A percentile compares a stretch with the other conserved stretches of the same genome.
Conservation (phyloP, 1,140 invertebrate genomes). For the Magallana angulata region DNA sequence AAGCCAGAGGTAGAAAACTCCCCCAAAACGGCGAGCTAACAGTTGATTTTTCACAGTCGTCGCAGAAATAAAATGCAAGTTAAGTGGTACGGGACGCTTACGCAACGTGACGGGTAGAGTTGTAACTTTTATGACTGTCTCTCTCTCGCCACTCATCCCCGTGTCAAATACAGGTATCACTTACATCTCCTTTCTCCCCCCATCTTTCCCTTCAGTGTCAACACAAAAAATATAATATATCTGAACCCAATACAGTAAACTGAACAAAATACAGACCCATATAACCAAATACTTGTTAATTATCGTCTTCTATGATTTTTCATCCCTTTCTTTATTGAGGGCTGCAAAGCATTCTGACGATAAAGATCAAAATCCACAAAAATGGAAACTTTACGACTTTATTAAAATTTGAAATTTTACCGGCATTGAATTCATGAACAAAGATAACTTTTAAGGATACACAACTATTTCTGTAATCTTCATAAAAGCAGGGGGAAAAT, state of each 20-base stretch:
- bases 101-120: slow-evolving; percentile 25
- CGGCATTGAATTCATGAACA: slow-evolving; percentile 30
- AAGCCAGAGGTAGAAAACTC: slow-evolving; percentile 1
- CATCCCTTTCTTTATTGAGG: not conserved
- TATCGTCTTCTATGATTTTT: slow-evolving; percentile 3
- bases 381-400: slow-evolving; percentile 29
- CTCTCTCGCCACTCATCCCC: slow-evolving; percentile 21
- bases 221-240: not conserved
- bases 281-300: slow-evolving; percentile 1
- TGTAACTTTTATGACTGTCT: slow-evolving; percentile 34
- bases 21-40: slow-evolving; percentile 3
- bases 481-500: not conserved
- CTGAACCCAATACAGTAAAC: not conserved
- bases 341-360: not conserved
- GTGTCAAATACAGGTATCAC: slow-evolving; percentile 24
- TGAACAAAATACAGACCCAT: not conserved
- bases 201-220: not conserved
- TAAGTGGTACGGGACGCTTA: slow-evolving; percentile 23
- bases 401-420: slow-evolving; percentile 28
- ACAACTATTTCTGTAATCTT: slow-evolving; percentile 31
- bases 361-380: slow-evolving; percentile 35
- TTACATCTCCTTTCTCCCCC: not conserved
- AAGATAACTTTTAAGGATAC: slow-evolving; percentile 17
- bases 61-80: slow-evolving; percentile 36
- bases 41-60: slow-evolving; percentile 33